These are phyloP conservation scores for Neogobius melanostomus DNA, from an alignment of 2,113 vertebrate genomes.

Conservation along the genomic window DNA sequence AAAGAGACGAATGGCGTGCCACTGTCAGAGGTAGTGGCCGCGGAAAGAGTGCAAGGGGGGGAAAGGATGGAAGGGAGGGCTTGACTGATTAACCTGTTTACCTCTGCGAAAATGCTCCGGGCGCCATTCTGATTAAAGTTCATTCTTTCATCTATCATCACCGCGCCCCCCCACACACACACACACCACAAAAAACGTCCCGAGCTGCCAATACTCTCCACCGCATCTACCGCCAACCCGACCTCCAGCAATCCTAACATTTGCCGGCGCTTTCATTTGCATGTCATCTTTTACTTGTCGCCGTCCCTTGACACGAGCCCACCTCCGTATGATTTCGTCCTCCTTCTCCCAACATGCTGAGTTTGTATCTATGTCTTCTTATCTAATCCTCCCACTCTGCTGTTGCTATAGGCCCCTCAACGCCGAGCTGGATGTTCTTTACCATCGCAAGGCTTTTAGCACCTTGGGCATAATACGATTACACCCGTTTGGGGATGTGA, in stretches of 20 bases:
- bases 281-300: conserved; percentile 48
- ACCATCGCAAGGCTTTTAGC: conserved; percentile 66
- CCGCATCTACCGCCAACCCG: conserved; percentile 12
- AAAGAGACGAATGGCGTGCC: conserved; percentile 73
- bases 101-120: conserved; percentile 75
- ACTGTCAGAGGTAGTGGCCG: conserved; percentile 68
- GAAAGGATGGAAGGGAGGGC: conserved; percentile 63
- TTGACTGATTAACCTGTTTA: conserved; percentile 83
- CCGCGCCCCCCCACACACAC: conserved; percentile 20
- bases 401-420: conserved; percentile 31
- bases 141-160: conserved; percentile 79
- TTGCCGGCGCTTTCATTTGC: conserved; percentile 52
- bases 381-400: conserved; percentile 32
- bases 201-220: conserved; percentile 51
- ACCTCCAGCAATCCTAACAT: conserved; percentile 43
- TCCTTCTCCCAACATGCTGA: conserved; percentile 20
- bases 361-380: conserved; percentile 25
- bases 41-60: conserved; percentile 54
- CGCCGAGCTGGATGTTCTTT: conserved; percentile 45
- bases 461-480: conserved; percentile 69
- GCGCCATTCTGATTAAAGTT: conserved; percentile 81
- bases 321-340: conserved; percentile 9
- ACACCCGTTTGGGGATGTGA: conserved; percentile 60
- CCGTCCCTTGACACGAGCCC: conserved; percentile 28
- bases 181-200: conserved; percentile 20